These are phyloP conservation scores for Psophia crepitans DNA, from an alignment of 2,113 vertebrate species.

Conservation along the genomic window DNA sequence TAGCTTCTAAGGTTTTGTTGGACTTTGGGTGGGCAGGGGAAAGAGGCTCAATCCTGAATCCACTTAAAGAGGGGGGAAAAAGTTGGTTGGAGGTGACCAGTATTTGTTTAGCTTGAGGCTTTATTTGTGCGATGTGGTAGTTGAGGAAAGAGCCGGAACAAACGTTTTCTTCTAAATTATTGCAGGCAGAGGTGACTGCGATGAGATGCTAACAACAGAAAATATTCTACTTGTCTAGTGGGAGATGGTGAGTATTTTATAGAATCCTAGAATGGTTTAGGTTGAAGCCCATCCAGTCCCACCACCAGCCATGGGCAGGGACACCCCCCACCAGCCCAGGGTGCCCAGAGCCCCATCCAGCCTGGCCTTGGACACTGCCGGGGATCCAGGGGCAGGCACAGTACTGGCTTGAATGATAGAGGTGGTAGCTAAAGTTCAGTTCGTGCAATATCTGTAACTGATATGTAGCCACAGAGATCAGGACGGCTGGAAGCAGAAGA, in stretches of 20 bases:
- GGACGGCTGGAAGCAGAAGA: rapidly evolving
- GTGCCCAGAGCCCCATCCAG: too few species aligned
- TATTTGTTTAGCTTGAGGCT: rapidly evolving
- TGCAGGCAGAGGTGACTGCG: neutral
- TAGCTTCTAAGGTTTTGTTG: rapidly evolving
- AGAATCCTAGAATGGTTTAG: too few species aligned
- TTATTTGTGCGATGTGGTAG: rapidly evolving
- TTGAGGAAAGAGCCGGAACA: rapidly evolving
- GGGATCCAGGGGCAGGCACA: neutral
- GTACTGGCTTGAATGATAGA: rapidly evolving
- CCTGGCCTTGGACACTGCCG: too few species aligned
- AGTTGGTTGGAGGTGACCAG: rapidly evolving
- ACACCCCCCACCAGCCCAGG: too few species aligned
- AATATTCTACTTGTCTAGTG: rapidly evolving
- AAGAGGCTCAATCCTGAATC: rapidly evolving
- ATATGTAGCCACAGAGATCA: rapidly evolving
- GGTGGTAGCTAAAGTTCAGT: neutral
- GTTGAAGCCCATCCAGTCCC: too few species aligned
- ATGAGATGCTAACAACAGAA: neutral
- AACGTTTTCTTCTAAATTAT: rapidly evolving
- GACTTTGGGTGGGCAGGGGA: rapidly evolving
- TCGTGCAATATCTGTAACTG: rapidly evolving
- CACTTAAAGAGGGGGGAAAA: rapidly evolving
- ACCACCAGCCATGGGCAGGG: too few species aligned
- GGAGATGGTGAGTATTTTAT: neutral